A percentile compares a stretch with the other conserved stretches of the same genome.
These are phyloP conservation scores for Pseudochromis fuscus DNA, from an alignment of 2,797 vertebrate genomes.

Conservation along the genomic window DNA sequence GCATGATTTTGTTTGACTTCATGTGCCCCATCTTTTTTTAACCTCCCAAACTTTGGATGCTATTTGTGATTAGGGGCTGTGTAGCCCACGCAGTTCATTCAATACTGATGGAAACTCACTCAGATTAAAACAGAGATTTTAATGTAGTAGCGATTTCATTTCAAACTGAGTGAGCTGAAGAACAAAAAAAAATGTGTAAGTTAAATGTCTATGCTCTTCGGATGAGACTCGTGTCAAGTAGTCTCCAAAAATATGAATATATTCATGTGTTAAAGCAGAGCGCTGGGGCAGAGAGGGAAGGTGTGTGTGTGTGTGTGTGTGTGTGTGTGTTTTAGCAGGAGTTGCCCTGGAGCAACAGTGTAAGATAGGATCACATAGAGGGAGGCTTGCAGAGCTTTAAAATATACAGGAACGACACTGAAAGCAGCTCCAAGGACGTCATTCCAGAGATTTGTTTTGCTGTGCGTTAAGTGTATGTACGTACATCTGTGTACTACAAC, in stretches of 20 bases:
- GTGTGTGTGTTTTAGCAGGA: slow-evolving; percentile 26
- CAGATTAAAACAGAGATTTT: not conserved
- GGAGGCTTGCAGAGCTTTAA: slow-evolving; percentile 24
- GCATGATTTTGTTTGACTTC: not conserved
- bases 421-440: slow-evolving; percentile 42
- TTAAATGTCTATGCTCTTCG: no score
- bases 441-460: slow-evolving; percentile 5
- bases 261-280: slow-evolving; percentile 65
- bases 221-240: slow-evolving; percentile 58
- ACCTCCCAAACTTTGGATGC: not conserved
- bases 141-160: not conserved
- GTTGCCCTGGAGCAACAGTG: slow-evolving; percentile 42
- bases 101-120: not conserved
- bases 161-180: not conserved
- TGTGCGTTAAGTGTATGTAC: not conserved
- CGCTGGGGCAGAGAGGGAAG: slow-evolving; percentile 28
- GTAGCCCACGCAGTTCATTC: no score
- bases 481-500: not conserved
- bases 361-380: slow-evolving; percentile 17
- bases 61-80: no score
- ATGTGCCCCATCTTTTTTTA: not conserved
- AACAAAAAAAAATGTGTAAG: no score
- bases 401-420: not conserved
- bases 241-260: slow-evolving; percentile 61
- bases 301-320: slow-evolving; percentile 28